A percentile compares a stretch with the other conserved stretches of the same genome.
These are phyloP conservation scores for Catamblyrhynchus diadema DNA, from an alignment of 2,797 vertebrate genomes.

Conservation along the genomic window DNA sequence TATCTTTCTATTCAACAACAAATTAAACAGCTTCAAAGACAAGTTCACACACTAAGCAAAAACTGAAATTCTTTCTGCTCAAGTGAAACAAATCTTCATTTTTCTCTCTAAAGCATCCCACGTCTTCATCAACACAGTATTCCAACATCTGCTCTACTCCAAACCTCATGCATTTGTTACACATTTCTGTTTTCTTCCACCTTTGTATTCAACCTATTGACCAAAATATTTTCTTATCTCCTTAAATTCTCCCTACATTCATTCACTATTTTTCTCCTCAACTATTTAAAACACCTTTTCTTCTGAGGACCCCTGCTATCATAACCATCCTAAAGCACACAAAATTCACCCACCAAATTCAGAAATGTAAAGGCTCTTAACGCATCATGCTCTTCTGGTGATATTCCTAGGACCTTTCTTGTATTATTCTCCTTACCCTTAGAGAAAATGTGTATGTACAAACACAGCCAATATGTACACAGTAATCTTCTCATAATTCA, in stretches of 20 bases:
- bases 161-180: background rate
- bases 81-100: background rate
- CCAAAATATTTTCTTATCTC: background rate
- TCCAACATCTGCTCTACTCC: background rate
- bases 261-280: background rate
- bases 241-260: background rate
- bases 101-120: background rate
- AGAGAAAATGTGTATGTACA: constrained; percentile 3
- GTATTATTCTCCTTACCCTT: background rate
- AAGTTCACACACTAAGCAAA: background rate
- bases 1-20: background rate
- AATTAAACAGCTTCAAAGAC: background rate
- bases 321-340: background rate
- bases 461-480: background rate
- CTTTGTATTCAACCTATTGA: background rate
- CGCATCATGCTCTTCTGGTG: background rate
- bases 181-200: background rate
- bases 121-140: background rate
- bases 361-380: background rate
- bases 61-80: background rate
- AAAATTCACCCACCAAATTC: background rate
- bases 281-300: background rate
- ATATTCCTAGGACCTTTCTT: background rate
- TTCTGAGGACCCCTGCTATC: background rate
- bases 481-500: constrained; percentile 10